Base-by-base conservation (phyloP, 2,113 vertebrate species). In the Amblyornis subalaris region DNA sequence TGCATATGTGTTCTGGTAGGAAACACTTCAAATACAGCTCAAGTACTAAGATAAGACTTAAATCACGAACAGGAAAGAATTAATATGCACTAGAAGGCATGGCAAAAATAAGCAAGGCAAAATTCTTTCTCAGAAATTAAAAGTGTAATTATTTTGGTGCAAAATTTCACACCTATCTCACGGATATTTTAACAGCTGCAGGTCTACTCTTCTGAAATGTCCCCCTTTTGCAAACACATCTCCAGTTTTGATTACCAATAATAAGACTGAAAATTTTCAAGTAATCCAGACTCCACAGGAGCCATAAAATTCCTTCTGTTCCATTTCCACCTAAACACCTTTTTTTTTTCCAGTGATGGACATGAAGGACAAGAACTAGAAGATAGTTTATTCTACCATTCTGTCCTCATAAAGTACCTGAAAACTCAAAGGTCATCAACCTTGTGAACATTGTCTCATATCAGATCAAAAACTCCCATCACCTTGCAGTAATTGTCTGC, bases 191-290 rank as follows among this genome's bases (percentile, higher is more conserved):
- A 86, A 84, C 26, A 84, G 31, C 17, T 70, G 58, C 36, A 80
- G 0, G 0, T 69, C 28, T 57, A 6, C 44, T 73, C 15, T 25
- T 78, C 84, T 40, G 25, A 65, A 83, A 87, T 8, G 11, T 14
- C 6, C 57, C 19, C 12, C 31, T 53, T 2, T 22, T 53, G 14
- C 29, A 58, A 67, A 69, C 1, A 1, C 1, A 0, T 11, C n/a
- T 72, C 24, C 67, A 65, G 36, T 19, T 40, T 55, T 69, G 44
- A 75, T 12, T 47, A 60, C 8, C 53, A 67, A 23, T 24, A 74
- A 54, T 20, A 31, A 24, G n/a, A 74, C 6, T 28, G 16, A 55
- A 57, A 71, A 48, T 22, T 11, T n/a, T 26, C 45, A 36, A 71
- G 54, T 40, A 64, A 71, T 31, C 7, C 48, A 29, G 24, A 57